Conservation (phyloP, 2,113 vertebrate genomes). For the Osmerus mordax region DNA sequence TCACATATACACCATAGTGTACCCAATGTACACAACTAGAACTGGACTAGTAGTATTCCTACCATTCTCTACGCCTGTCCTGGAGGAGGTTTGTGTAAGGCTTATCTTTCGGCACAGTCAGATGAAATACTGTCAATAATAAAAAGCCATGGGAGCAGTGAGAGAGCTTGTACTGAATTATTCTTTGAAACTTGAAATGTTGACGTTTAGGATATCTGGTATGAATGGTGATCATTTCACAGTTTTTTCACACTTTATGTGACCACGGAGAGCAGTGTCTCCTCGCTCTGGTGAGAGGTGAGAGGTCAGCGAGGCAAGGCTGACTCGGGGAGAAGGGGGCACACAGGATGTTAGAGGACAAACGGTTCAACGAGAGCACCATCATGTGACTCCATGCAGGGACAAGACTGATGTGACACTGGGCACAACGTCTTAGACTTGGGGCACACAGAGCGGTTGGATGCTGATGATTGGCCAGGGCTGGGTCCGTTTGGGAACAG, state of each 20-base stretch:
- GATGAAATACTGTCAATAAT: slow-evolving; percentile 35
- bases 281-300: slow-evolving; percentile 20
- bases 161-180: slow-evolving; percentile 50
- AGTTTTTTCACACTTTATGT: too few relatives aligned
- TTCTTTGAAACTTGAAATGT: slow-evolving; percentile 62
- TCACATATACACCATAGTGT: background rate
- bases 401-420: too few relatives aligned
- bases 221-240: slow-evolving; percentile 4
- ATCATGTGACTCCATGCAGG: too few relatives aligned
- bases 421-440: too few relatives aligned
- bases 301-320: slow-evolving; percentile 18
- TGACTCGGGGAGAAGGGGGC: slow-evolving; percentile 8
- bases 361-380: background rate
- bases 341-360: slow-evolving; percentile 9
- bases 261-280: slow-evolving; percentile 19
- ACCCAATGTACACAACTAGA: too few relatives aligned
- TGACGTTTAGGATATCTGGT: slow-evolving; percentile 14
- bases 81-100: slow-evolving; percentile 52
- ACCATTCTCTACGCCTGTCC: slow-evolving; percentile 47
- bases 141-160: background rate
- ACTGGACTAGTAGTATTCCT: slow-evolving; percentile 1
- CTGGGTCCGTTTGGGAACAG: too few relatives aligned
- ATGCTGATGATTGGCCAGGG: too few relatives aligned
- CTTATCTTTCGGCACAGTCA: slow-evolving; percentile 43
- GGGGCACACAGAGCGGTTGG: too few relatives aligned